These are phyloP conservation scores for Carassius carassius DNA, from an alignment of 2,113 vertebrate species.

Conservation along the genomic window DNA sequence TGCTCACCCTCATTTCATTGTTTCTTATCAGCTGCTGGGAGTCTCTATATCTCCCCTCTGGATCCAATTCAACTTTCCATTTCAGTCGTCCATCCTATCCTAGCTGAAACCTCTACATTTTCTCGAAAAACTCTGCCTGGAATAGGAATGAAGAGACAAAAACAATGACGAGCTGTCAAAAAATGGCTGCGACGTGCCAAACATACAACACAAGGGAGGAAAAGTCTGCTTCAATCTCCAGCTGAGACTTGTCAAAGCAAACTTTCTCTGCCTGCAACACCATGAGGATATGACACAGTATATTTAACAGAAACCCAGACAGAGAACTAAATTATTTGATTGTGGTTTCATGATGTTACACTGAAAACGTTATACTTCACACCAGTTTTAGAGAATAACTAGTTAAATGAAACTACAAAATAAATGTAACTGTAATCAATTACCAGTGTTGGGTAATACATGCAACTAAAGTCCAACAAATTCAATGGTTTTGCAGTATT, in stretches of 20 bases:
- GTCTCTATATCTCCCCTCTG: slow-evolving; percentile 37
- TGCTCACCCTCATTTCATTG: neutral
- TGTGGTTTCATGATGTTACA: neutral
- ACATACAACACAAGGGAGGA: neutral
- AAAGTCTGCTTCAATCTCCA: no score
- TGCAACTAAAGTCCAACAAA: no score
- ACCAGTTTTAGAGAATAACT: neutral
- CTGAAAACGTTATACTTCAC: neutral
- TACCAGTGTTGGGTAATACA: no score
- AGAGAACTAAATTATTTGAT: neutral
- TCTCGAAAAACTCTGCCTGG: neutral
- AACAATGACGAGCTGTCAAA: neutral
- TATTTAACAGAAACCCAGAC: neutral
- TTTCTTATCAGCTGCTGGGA: slow-evolving; percentile 17
- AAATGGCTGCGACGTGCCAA: neutral
- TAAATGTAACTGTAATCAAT: no score
- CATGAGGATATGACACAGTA: neutral
- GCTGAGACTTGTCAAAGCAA: slow-evolving; percentile 9
- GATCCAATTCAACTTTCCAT: slow-evolving; percentile 29
- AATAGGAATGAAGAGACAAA: neutral
- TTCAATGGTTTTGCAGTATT: no score
- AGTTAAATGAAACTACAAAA: no score
- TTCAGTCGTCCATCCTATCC: neutral
- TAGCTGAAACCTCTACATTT: neutral
- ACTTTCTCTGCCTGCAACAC: neutral